Evolutionary conservation across 2,888 invertebrate species (phyloP), one percentile per base, ranked within the genome.

Genomic region (Chymomyza procnemis): DNA sequence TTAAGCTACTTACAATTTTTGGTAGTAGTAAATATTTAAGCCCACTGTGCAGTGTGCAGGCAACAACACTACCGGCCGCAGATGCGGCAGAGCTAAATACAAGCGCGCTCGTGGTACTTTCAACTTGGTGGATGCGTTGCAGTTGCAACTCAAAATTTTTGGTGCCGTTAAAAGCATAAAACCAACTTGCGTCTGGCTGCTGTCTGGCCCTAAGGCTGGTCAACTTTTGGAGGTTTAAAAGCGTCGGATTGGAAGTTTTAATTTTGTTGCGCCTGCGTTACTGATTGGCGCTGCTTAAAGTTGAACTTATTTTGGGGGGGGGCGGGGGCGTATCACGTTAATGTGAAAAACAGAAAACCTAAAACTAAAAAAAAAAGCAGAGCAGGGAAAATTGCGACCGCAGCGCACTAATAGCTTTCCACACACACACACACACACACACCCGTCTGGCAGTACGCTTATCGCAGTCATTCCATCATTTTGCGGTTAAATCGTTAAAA

Each of bases 401-500:
- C 50, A 50, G 8, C 50, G 64, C 75, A 71, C 78, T 76, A 76
- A 76, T 76, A 76, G 76, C 78, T 75, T 30, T n/a, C n/a, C 30
- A 56, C 26, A 56, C 56, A 56, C 56, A 56, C 57, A 50, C 56
- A 48, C 19, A 50, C 55, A 47, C 46, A 54, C 57, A 67, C 34
- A 48, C 48, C 34, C 61, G 30, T 54, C 18, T 54, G 58, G 73
- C 52, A 66, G 63, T 67, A 63, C 74, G 77, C 85, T 86, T 86
- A 86, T 86, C 81, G 87, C 75, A 66, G 65, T 70, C 85, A 80
- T 85, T 81, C 75, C 82, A 86, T 81, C 81, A 81, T 86, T 81
- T 85, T 85, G 81, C 85, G 81, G 81, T 87, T 87, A 87, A 87
- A 85, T 85, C 78, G 80, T 77, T 82, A 74, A 82, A 79, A 81